phyloP scores from a whole-genome alignment of 2,888 invertebrate genomes.

The Lithophane leautieri region DNA sequence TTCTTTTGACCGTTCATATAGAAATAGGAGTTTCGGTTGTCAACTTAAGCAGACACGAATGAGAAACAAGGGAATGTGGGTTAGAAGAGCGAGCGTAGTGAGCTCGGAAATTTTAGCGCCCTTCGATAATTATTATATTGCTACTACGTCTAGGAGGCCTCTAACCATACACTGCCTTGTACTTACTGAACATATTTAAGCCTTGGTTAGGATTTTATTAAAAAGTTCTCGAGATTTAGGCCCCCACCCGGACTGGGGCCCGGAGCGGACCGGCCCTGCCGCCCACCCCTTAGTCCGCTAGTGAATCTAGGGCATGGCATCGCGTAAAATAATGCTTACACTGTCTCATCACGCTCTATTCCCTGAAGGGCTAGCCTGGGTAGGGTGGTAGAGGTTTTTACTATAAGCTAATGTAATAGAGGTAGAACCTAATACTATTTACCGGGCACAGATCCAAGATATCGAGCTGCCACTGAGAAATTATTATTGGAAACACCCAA shows the following conservation, averaged over 20 bases:
- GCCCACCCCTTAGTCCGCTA: neutral
- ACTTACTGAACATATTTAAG: neutral
- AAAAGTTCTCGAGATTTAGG: neutral
- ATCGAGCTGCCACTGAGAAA: neutral
- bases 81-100: no score
- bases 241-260: neutral
- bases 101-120: no score
- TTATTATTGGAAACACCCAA: neutral
- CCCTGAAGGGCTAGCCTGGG: neutral
- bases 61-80: neutral
- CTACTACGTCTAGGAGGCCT: neutral
- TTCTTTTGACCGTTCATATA: neutral
- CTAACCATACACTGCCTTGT: neutral
- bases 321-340: neutral
- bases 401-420: neutral
- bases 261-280: neutral
- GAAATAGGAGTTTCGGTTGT: neutral
- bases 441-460: neutral
- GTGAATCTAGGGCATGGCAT: neutral
- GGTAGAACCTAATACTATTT: neutral
- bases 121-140: neutral
- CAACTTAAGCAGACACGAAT: neutral
- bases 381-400: neutral
- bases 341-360: neutral
- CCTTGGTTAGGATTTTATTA: neutral